Conservation (phyloP, 2,797 vertebrate species). For the Rhyacichthys aspro region DNA sequence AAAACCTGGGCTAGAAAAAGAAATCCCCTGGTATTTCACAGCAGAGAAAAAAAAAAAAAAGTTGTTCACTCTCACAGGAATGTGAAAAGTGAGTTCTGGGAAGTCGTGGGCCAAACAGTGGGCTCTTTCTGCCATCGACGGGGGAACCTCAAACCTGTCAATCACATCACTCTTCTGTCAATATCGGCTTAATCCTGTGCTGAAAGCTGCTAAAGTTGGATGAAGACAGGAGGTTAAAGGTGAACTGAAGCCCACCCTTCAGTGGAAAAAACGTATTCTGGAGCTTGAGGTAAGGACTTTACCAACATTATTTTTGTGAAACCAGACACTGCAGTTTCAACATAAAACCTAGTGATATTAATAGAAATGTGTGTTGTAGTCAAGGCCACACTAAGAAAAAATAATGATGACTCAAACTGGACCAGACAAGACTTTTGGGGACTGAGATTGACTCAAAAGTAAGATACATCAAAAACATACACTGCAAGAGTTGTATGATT, state of each 20-base stretch:
- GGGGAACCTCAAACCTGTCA: conserved; percentile 70
- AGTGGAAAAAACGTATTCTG: conserved; percentile 19
- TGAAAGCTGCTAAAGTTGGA: conserved; percentile 60
- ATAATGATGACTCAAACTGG: too few species aligned
- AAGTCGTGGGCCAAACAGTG: conserved; percentile 50
- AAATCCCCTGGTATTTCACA: conserved; percentile 28
- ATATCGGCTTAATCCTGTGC: conserved; percentile 68
- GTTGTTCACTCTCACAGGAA: conserved; percentile 56
- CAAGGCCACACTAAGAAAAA: too few species aligned
- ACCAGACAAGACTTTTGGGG: too few species aligned
- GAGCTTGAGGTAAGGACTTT: conserved; percentile 59
- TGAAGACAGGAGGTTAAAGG: conserved; percentile 55
- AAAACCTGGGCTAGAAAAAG: conserved; percentile 27
- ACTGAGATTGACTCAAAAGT: too few species aligned
- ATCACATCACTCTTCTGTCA: conserved; percentile 72
- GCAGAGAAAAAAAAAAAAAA: conserved; percentile 57
- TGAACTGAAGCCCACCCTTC: conserved; percentile 42
- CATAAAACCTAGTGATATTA: conserved; percentile 25
- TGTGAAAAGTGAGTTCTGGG: conserved; percentile 68
- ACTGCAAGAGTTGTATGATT: too few species aligned
- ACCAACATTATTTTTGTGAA: conserved; percentile 3
- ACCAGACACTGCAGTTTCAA: too few species aligned
- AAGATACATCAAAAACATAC: too few species aligned
- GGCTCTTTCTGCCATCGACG: conserved; percentile 54
- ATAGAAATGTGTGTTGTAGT: too few species aligned